Percentiles rank a stretch among this genome's conserved stretches.
Conservation (phyloP, 2,113 vertebrate species). For the Campylomormyrus numenius region DNA sequence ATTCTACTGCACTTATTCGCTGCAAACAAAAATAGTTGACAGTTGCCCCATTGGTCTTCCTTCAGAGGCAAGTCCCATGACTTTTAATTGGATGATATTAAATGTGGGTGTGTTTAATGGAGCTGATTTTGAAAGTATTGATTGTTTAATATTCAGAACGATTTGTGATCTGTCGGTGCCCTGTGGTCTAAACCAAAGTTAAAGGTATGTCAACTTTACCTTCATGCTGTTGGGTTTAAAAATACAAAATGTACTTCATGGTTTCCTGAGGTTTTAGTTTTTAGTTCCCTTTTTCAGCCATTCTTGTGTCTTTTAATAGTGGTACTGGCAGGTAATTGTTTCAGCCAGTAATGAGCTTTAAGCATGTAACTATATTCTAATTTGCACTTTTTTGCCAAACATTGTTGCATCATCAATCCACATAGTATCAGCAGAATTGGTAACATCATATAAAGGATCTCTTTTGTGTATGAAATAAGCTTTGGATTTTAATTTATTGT, state of each 20-base stretch:
- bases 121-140: not conserved
- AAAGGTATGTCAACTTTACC: conserved; percentile 21
- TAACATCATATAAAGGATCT: not conserved
- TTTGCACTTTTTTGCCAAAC: conserved; percentile 5
- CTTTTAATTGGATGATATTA: not conserved
- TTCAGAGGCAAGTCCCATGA: not conserved
- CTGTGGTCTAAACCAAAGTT: conserved; percentile 56
- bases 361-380: not conserved
- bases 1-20: not conserved
- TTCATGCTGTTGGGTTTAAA: conserved; percentile 12
- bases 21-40: not conserved
- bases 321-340: not conserved
- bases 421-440: not conserved
- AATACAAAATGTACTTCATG: conserved; percentile 46
- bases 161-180: conserved; percentile 22
- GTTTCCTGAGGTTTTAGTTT: not conserved
- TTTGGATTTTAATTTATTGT: not conserved
- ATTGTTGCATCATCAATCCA: not conserved
- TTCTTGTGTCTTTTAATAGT: not conserved
- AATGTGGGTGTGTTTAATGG: not conserved
- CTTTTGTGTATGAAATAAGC: not conserved
- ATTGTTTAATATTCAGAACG: not conserved
- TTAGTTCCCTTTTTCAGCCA: not conserved
- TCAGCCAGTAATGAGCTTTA: not conserved
- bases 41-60: not conserved